Percentiles rank a stretch among this genome's conserved stretches.
phyloP scores from a whole-genome alignment of 2,888 invertebrate species.

The Anoplius nigerrimus region DNA sequence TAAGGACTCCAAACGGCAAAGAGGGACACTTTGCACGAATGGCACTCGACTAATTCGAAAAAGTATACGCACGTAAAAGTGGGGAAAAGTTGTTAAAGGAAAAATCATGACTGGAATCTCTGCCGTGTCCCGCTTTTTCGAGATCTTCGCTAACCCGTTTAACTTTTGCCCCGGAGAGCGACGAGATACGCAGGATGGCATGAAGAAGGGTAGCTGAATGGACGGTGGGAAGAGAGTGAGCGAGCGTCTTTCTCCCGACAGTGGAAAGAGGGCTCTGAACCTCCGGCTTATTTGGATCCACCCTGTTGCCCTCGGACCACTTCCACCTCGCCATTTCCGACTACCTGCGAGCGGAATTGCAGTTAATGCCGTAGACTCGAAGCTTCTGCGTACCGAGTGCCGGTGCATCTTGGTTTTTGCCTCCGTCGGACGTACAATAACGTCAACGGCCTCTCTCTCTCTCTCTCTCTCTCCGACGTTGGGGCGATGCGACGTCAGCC shows the following conservation, averaged over 20 bases:
- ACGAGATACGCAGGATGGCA: slow-evolving; percentile 13
- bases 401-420: slow-evolving; percentile 36
- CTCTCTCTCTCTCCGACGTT: background rate
- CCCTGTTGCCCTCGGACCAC: slow-evolving; percentile 8
- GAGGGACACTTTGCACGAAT: too few relatives aligned
- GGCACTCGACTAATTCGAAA: too few relatives aligned
- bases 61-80: background rate
- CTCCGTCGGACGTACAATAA: slow-evolving; percentile 20
- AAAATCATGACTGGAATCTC: slow-evolving; percentile 17
- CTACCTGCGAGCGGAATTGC: background rate
- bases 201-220: background rate
- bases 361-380: slow-evolving; percentile 32
- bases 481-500: too few relatives aligned
- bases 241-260: background rate
- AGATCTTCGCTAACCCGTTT: slow-evolving; percentile 51
- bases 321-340: background rate
- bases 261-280: slow-evolving; percentile 28
- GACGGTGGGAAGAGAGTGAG: slow-evolving; percentile 6
- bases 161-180: slow-evolving; percentile 42
- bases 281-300: slow-evolving; percentile 48
- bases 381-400: slow-evolving; percentile 48
- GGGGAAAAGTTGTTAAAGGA: slow-evolving; percentile 20
- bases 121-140: slow-evolving; percentile 19
- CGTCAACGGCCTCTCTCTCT: background rate
- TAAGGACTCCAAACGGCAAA: too few relatives aligned